Conservation (phyloP, 1,140 invertebrate species). For the Muscidifurax raptorellus region DNA sequence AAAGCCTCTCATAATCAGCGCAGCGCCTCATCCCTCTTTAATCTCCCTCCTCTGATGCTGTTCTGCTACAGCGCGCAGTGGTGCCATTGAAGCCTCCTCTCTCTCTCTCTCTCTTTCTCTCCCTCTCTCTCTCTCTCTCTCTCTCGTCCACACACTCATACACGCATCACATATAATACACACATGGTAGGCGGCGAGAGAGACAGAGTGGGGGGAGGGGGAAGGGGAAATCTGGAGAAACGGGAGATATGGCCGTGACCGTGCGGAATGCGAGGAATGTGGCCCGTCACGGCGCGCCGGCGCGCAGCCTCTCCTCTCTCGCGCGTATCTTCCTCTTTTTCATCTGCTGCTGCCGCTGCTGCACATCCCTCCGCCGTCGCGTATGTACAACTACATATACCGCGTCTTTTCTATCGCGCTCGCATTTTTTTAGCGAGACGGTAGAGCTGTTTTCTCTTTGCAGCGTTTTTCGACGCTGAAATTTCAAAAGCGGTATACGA, state of each 20-base stretch:
- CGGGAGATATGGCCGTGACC: conserved; percentile 74
- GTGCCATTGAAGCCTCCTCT: neutral
- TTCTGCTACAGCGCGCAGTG: neutral
- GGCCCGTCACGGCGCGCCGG: conserved; percentile 67
- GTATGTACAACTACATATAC: neutral
- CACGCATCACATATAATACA: neutral
- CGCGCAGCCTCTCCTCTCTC: conserved; percentile 53
- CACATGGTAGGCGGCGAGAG: neutral
- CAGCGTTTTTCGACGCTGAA: too few relatives aligned
- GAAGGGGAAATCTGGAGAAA: conserved; percentile 65
- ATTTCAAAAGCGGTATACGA: too few relatives aligned
- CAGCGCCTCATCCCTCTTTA: neutral
- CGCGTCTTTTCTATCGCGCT: neutral
- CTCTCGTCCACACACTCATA: too few relatives aligned
- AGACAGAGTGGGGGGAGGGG: too few relatives aligned
- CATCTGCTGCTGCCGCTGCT: neutral
- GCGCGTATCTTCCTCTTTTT: conserved; percentile 15
- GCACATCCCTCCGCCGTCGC: neutral
- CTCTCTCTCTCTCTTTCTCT: neutral
- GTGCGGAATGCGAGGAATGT: conserved; percentile 72
- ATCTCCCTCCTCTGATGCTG: neutral
- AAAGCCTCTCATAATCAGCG: neutral
- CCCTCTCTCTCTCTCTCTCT: neutral
- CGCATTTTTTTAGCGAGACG: neutral
- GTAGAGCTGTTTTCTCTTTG: neutral